Base-by-base conservation (phyloP, 2,113 vertebrate species). In the Cryptomyrus ogoouensis region DNA sequence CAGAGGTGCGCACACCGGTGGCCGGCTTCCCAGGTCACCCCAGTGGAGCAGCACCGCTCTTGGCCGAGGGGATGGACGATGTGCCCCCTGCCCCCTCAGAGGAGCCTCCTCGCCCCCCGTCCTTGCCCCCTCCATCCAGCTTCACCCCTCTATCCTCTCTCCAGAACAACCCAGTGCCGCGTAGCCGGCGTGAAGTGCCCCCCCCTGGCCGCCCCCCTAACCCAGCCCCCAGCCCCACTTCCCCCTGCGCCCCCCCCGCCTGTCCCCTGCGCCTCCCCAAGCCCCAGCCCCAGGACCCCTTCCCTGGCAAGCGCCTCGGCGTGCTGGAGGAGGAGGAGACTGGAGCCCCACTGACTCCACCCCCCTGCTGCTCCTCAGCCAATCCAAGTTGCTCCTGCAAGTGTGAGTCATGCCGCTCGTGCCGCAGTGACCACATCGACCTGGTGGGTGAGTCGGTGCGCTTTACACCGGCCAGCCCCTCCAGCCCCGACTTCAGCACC, bases 111-210 rank as follows among this genome's bases (percentile, higher is more conserved):
- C 92, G 92, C 46, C 31, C 19, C 87, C 89, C 88, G 27, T 90
- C 92, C 92, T 96, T 88, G 94, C 94, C 83, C 15, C 90, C 62
- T 92, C 92, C 92, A 84, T 88, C 94, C 88, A 58, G 96, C 24
- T 97, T 97, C 89, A 94, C 96, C 46, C 93, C 97, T 42, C 97
- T 98, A 88, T 97, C 97, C 92, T 0, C 96, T 91, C 91, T 98
- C n/a, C 98, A 99, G 93, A 99, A 99, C 93, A 98, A 98, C 91
- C 98, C 98, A 0, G 97, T 99, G 56, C 98, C 98, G 10, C 97
- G 98, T 9, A 99, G 98, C 94, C 96, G 98, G 39, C 94, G 98
- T 35, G 98, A 99, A 92, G 98, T 99, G 0, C 98, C 98, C 5
- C 98, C 98, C 0, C 92, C 95, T 0, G 95, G 94, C 1, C 92